Evolutionary conservation across 1,140 invertebrate species (phyloP).

Genomic region (Cheumatopsyche charites): DNA sequence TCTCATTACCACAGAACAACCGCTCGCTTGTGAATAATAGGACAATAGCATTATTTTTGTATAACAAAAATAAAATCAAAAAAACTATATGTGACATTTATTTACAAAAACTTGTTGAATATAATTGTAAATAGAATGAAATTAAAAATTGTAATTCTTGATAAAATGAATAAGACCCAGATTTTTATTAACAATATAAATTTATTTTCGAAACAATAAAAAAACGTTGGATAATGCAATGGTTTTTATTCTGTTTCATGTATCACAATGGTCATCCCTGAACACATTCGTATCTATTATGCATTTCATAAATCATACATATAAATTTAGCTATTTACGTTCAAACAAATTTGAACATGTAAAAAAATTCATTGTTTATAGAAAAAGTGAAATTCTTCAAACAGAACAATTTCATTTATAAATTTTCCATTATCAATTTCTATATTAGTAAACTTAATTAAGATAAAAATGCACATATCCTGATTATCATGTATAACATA

Average conservation of each 20-base stretch:
- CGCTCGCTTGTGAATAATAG: not conserved
- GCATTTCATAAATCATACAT: too few relatives aligned
- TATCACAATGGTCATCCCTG: conserved; percentile 1
- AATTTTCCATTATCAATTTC: too few relatives aligned
- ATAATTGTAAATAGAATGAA: not conserved
- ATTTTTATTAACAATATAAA: conserved; percentile 10
- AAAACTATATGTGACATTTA: conserved; percentile 10
- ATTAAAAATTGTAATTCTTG: too few relatives aligned
- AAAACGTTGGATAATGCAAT: not conserved
- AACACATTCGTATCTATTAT: not conserved
- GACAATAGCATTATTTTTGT: conserved; percentile 47
- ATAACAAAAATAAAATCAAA: conserved; percentile 24
- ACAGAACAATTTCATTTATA: too few relatives aligned
- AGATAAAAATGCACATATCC: not conserved
- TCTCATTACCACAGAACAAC: too few relatives aligned
- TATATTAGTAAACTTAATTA: too few relatives aligned
- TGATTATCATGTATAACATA: not conserved
- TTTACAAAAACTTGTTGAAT: conserved; percentile 13
- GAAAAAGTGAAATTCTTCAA: too few relatives aligned
- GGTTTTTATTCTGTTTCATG: conserved; percentile 1
- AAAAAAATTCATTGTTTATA: too few relatives aligned
- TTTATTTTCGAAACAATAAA: conserved; percentile 14
- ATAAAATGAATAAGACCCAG: too few relatives aligned
- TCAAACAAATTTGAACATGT: too few relatives aligned
- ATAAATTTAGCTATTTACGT: too few relatives aligned